These are phyloP conservation scores for Coelopa frigida DNA, from an alignment of 1,140 invertebrate genomes.

Conservation along the genomic window DNA sequence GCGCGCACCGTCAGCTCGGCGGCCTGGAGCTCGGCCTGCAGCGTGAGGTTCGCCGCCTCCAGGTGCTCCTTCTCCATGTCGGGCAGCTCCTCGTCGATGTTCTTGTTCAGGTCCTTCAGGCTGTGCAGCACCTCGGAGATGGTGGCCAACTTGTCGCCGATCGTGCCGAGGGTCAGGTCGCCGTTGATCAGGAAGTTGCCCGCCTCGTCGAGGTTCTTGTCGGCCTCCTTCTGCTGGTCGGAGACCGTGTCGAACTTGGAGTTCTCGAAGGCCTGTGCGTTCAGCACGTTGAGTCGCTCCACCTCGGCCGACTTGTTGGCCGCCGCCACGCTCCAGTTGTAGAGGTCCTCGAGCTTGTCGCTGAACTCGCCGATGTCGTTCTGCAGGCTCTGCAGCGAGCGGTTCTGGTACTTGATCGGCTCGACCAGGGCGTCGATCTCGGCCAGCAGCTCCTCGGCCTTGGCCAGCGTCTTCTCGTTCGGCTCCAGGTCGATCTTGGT, in stretches of 20 bases:
- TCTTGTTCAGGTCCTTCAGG: slow-evolving; percentile 24
- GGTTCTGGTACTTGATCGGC: slow-evolving; percentile 57
- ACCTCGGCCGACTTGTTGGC: slow-evolving; percentile 55
- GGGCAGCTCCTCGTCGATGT: slow-evolving; percentile 28
- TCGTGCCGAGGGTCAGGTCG: slow-evolving; percentile 25
- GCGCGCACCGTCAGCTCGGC: slow-evolving; percentile 21
- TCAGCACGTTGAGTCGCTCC: slow-evolving; percentile 54
- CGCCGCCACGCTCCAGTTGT: slow-evolving; percentile 57
- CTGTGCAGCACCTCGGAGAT: slow-evolving; percentile 21
- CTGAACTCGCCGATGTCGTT: slow-evolving; percentile 55
- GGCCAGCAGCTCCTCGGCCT: slow-evolving; percentile 57
- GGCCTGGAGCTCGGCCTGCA: slow-evolving; percentile 23
- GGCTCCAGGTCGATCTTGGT: slow-evolving; percentile 44
- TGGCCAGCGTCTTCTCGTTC: slow-evolving; percentile 53
- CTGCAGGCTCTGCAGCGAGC: slow-evolving; percentile 48
- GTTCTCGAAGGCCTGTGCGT: slow-evolving; percentile 45
- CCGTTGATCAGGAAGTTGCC: slow-evolving; percentile 36
- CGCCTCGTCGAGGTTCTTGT: slow-evolving; percentile 45
- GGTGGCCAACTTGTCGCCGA: slow-evolving; percentile 24
- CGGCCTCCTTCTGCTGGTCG: slow-evolving; percentile 43
- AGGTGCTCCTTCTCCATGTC: slow-evolving; percentile 22
- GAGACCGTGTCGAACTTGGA: slow-evolving; percentile 47
- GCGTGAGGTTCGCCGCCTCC: slow-evolving; percentile 20
- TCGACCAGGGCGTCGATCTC: slow-evolving; percentile 56
- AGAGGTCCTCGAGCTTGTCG: slow-evolving; percentile 64